Base-by-base conservation (phyloP, 2,113 vertebrate species). In the Erythrocercus mccallii region DNA sequence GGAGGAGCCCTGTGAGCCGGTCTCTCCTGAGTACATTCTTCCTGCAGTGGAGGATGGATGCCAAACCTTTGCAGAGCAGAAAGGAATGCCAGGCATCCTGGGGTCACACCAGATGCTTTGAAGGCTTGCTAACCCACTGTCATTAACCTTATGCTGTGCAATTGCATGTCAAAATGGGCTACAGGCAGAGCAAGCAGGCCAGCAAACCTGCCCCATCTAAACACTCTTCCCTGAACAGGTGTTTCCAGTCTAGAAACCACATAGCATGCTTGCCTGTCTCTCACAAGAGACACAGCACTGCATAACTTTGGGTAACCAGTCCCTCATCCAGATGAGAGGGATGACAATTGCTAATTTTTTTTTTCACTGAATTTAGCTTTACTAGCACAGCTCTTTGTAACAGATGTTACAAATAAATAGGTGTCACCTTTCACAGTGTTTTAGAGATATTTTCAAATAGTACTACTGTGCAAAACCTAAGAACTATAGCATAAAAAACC, bases 71-170 rank as follows among this genome's bases (percentile, higher is more conserved):
- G 96, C 98, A 98, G 97, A 98, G 97, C 97, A 92, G 97, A 98
- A 96, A 97, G 97, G 98, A 99, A 99, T 98, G 98, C 93, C 94
- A 96, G 97, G 98, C 97, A 99, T 97, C 98, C 90, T 1, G 94
- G 85, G 96, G 92, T 96, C 97, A 96, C 89, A 92, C 91, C 81
- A 96, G 95, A 96, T 82, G 97, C 98, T 98, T 97, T 98, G 96
- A 98, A 98, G 98, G 83, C 94, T 95, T 92, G 60, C 76, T 97
- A 97, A 98, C 92, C 88, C 90, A 97, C 96, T 98, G 97, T 98
- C 94, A 98, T 96, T 98, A 97, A 98, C 96, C 96, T 98, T 97
- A 96, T 95, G 95, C 94, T 94, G 90, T 89, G 92, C 94, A 88
- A 98, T 97, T 98, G 97, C 89, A 91, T 38, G 96, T 96, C 96